These are phyloP conservation scores for Hirundichthys speculiger DNA, from an alignment of 2,113 vertebrate species.

Conservation along the genomic window DNA sequence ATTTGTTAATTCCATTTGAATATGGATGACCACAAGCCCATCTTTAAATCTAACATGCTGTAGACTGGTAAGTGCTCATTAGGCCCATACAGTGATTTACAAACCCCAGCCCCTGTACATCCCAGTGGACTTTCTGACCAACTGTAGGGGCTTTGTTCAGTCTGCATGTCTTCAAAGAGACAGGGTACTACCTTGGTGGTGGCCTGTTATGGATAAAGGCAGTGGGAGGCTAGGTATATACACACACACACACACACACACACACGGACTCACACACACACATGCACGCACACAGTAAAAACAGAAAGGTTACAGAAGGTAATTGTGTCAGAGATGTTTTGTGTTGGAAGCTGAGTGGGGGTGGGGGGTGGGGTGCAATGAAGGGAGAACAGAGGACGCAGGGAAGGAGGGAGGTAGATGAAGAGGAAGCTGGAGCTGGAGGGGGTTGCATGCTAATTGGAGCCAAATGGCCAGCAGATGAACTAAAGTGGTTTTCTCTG, in stretches of 20 bases:
- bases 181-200: conserved; percentile 58
- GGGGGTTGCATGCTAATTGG: conserved; percentile 68
- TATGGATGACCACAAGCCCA: conserved; percentile 16
- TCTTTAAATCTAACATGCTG: conserved; percentile 40
- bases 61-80: conserved; percentile 53
- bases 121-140: conserved; percentile 34
- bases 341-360: conserved; percentile 35
- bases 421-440: conserved; percentile 60
- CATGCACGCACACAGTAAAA: conserved; percentile 18
- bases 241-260: conserved; percentile 32
- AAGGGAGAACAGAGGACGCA: conserved; percentile 47
- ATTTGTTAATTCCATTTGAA: background rate
- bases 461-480: conserved; percentile 74
- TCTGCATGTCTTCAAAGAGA: conserved; percentile 52
- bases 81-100: conserved; percentile 48
- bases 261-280: conserved; percentile 9
- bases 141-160: conserved; percentile 73
- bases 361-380: background rate
- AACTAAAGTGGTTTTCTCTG: conserved; percentile 54
- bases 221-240: conserved; percentile 59
- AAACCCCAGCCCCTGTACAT: conserved; percentile 44
- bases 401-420: conserved; percentile 42
- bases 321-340: conserved; percentile 69
- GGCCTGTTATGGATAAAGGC: conserved; percentile 63
- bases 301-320: conserved; percentile 65